These are phyloP conservation scores for Paraescarpia echinospica DNA, from an alignment of 1,140 invertebrate species.

Conservation along the genomic window DNA sequence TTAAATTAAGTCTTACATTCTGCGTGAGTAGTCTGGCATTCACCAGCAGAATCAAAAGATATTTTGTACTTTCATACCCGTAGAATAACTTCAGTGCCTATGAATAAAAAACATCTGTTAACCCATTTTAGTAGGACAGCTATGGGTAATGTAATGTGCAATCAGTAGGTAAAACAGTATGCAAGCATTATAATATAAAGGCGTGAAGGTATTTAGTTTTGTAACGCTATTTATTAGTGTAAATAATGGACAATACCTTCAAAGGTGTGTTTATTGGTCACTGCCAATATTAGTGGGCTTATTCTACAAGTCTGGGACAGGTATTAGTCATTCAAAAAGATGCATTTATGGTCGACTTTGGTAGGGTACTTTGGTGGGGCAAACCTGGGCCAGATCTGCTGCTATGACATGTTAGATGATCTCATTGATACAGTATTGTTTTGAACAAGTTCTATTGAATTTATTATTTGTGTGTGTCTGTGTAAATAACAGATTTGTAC, in stretches of 20 bases:
- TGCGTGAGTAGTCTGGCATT: background rate
- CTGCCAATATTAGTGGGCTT: background rate
- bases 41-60: background rate
- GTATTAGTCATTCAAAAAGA: background rate
- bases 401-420: background rate
- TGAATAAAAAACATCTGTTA: background rate
- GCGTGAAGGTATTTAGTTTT: no score
- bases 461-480: background rate
- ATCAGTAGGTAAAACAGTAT: background rate
- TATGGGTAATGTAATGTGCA: background rate
- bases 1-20: background rate
- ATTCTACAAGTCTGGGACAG: background rate
- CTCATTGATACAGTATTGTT: background rate
- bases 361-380: background rate
- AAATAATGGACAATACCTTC: background rate
- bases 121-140: background rate
- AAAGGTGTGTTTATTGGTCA: background rate
- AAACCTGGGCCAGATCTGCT: background rate
- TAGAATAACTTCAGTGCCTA: background rate
- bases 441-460: background rate
- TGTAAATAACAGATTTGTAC: background rate
- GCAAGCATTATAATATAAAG: background rate
- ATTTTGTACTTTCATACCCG: background rate
- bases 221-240: constrained; percentile 6
- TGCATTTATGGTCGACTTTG: background rate